Evolutionary conservation across 2,888 invertebrate genomes (phyloP), one percentile per base, ranked within the genome.

Genomic region (Slavum lentiscoides): DNA sequence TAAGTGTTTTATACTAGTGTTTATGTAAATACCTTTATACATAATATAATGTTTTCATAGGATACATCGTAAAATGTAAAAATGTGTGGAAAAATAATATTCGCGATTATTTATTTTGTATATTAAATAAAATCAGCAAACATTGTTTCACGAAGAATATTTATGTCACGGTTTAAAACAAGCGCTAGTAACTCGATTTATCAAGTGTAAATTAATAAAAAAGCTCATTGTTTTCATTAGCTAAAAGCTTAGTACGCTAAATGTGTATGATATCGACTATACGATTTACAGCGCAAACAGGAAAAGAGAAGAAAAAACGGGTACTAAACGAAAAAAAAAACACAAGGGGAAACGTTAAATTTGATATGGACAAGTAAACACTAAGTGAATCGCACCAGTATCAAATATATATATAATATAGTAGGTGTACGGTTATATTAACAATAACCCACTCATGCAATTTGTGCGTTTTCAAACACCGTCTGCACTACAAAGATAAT

Each of bases 151-250:
- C 15, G 4, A 55, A 55, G 17, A 19, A 23, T 61, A 61, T 61
- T 61, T 23, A 61, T 61, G 61, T 61, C 67, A n/a, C 21, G 2
- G 67, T n/a, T 19, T 21, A 39, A 39, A 66, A 39, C 37, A 39
- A 2, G 49, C 9, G 19, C 55, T 39, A 17, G n/a, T 43, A 21
- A 67, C 43, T 67, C 67, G 67, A 67, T 67, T 67, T 49, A 67
- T 67, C 67, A 21, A 67, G 67, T 49, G 43, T 67, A 67, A 49
- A 49, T 1, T 13, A 49, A 49, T 1, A 11, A 11, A 15, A 13
- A 49, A 49, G 7, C 21, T 67, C 67, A 67, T 67, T 49, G 67
- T 67, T 67, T 67, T 67, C 67, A 67, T 67, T 67, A 49, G 67
- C 67, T 67, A 67, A 67, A 67, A 67, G 67, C 67, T 13, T 67